Evolutionary conservation across 2,113 vertebrate genomes (phyloP).

Genomic region (Lasiurus borealis): DNA sequence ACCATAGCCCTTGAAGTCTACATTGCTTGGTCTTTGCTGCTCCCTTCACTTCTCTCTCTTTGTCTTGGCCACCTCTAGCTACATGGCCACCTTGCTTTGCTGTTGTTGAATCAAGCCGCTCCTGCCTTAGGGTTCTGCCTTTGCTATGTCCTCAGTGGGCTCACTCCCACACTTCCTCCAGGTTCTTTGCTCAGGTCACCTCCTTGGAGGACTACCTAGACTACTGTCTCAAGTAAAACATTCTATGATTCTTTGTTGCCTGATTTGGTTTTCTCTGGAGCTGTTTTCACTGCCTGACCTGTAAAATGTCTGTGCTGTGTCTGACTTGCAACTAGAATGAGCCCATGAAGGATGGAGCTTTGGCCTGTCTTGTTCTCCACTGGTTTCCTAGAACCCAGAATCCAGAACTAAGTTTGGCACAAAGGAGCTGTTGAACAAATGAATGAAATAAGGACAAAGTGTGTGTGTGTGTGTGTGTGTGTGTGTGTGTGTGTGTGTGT

Average conservation of each 20-base stretch:
- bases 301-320: not conserved
- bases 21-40: not conserved
- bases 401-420: not conserved
- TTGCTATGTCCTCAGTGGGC: not conserved
- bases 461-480: not conserved
- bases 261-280: not conserved
- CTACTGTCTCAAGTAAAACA: not conserved
- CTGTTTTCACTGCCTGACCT: not conserved
- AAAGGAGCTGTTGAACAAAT: not conserved
- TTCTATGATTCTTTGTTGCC: not conserved
- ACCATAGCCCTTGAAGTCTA: not conserved
- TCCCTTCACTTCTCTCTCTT: not conserved
- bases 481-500: not conserved
- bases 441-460: not conserved
- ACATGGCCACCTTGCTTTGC: not conserved
- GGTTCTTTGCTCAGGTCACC: not conserved
- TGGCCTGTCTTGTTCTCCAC: not conserved
- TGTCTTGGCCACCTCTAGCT: not conserved
- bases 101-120: not conserved
- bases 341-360: not conserved
- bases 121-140: not conserved
- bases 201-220: not conserved
- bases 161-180: not conserved
- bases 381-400: not conserved
- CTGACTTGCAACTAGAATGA: not conserved